A percentile compares a stretch with the other conserved stretches of the same genome.
Evolutionary conservation across 1,140 invertebrate species (phyloP).

Genomic region (Atta texana): DNA sequence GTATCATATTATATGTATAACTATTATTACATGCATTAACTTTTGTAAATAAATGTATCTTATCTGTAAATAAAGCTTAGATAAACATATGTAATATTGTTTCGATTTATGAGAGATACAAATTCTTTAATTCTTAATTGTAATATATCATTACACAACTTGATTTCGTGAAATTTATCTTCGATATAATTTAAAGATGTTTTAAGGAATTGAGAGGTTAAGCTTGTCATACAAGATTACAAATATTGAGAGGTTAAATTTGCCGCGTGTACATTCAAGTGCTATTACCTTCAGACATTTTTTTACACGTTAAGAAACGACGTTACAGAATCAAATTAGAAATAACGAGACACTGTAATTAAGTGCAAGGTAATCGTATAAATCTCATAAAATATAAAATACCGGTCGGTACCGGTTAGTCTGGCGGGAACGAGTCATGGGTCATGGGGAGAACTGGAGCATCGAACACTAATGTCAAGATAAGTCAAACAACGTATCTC

Average conservation of each 20-base stretch:
- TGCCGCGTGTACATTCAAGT: background rate
- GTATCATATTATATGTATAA: background rate
- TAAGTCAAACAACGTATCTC: no score
- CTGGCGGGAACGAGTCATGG: conserved; percentile 63
- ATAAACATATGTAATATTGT: background rate
- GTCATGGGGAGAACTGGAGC: background rate
- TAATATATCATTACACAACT: background rate
- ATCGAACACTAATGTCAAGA: background rate
- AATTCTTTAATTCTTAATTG: background rate
- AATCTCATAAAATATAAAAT: conserved; percentile 63
- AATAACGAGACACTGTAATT: conserved; percentile 7
- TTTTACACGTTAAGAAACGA: background rate
- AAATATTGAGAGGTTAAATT: background rate
- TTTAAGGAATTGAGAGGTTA: conserved; percentile 7
- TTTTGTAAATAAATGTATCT: background rate
- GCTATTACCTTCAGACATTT: conserved; percentile 68
- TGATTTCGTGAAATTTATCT: background rate
- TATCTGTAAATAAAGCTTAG: background rate
- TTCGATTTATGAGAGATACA: background rate
- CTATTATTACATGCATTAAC: background rate
- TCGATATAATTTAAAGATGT: background rate
- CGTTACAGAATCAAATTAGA: conserved; percentile 39
- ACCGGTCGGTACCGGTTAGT: conserved; percentile 67
- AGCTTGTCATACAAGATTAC: background rate
- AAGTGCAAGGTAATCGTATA: conserved; percentile 5